Evolutionary conservation across 2,113 vertebrate species (phyloP).

Genomic region (Zootoca vivipara): DNA sequence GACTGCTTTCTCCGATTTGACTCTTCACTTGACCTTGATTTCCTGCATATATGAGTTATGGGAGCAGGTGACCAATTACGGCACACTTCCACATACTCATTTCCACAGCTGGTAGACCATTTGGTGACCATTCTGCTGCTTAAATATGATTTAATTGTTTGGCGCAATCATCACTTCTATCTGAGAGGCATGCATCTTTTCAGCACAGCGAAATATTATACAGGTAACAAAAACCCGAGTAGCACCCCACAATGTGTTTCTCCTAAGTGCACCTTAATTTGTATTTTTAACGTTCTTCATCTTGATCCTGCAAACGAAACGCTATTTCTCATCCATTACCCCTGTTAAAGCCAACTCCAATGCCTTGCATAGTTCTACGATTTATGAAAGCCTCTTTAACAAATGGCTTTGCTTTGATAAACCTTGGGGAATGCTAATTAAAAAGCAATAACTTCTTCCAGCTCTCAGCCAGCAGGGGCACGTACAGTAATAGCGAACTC

Average conservation of each 20-base stretch:
- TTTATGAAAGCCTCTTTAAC: slow-evolving; percentile 34
- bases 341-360: slow-evolving; percentile 4
- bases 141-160: background rate
- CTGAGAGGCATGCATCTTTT: background rate
- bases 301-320: slow-evolving; percentile 2
- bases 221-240: background rate
- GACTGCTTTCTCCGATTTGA: background rate
- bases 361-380: background rate
- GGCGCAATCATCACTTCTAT: no score
- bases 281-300: background rate
- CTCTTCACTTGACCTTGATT: background rate
- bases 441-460: slow-evolving; percentile 40
- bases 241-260: background rate
- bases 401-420: slow-evolving; percentile 37
- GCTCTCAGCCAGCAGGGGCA: slow-evolving; percentile 25
- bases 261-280: background rate
- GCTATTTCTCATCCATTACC: slow-evolving; percentile 1
- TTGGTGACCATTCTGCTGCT: background rate
- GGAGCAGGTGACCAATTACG: background rate
- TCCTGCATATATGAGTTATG: background rate
- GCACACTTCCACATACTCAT: background rate
- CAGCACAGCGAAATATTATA: background rate
- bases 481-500: background rate
- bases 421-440: slow-evolving; percentile 42
- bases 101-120: background rate